These are phyloP conservation scores for Amphimedon queenslandica DNA, from an alignment of 37 sponge, comb jelly and placozoan species.

Conservation along the genomic window DNA sequence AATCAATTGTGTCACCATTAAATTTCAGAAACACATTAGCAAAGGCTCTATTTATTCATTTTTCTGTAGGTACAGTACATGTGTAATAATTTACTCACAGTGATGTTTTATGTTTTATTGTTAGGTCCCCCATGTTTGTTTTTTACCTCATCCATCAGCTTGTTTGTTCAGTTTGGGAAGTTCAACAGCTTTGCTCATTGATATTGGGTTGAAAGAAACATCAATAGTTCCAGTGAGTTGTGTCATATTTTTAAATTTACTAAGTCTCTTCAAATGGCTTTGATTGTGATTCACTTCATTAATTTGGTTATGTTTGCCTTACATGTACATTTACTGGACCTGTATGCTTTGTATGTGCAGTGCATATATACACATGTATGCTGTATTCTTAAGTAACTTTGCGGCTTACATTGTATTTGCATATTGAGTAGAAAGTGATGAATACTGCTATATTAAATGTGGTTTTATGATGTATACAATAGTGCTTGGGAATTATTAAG, in stretches of 20 bases:
- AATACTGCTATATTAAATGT: too few species aligned
- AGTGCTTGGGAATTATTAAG: too few species aligned
- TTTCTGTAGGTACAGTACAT: conserved; percentile 48
- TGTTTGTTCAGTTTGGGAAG: conserved; percentile 62
- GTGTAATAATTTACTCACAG: neutral
- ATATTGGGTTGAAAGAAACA: conserved; percentile 76
- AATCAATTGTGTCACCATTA: conserved; percentile 68
- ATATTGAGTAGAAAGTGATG: too few species aligned
- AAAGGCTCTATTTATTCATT: conserved; percentile 66
- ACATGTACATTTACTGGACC: neutral
- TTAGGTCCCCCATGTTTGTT: conserved; percentile 67
- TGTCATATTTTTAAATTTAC: neutral
- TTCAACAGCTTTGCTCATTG: conserved; percentile 71
- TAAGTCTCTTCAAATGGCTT: neutral
- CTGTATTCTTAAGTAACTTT: neutral
- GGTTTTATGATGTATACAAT: too few species aligned
- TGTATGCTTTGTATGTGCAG: too few species aligned
- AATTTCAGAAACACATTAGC: conserved; percentile 81
- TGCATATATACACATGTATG: too few species aligned
- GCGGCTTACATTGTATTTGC: too few species aligned
- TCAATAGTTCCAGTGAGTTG: conserved; percentile 76
- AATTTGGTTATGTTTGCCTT: neutral
- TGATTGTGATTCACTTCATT: neutral
- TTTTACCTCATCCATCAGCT: conserved; percentile 64
- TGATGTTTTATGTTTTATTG: neutral